Evolutionary conservation across 2,888 invertebrate genomes (phyloP).

Genomic region (Drosophila meridiana): DNA sequence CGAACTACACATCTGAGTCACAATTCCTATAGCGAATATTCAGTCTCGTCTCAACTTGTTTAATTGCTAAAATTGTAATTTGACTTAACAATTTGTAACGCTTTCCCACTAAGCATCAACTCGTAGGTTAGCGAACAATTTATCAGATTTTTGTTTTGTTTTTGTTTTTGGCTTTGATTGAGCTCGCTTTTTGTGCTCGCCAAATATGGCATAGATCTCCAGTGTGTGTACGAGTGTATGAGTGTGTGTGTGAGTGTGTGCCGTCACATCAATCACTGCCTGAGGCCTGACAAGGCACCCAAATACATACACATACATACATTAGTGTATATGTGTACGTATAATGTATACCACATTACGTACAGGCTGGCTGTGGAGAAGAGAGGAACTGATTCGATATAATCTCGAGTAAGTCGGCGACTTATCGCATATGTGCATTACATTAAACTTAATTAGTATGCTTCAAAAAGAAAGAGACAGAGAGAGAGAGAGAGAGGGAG

Average conservation of each 20-base stretch:
- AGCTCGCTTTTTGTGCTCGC: conserved; percentile 48
- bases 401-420: conserved; percentile 70
- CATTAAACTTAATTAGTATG: conserved; percentile 78
- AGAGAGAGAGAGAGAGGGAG: not conserved
- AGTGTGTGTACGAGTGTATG: conserved; percentile 1
- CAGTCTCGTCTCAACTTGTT: conserved; percentile 4
- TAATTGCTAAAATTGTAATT: conserved; percentile 39
- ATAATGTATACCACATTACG: conserved; percentile 14
- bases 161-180: conserved; percentile 9
- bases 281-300: conserved; percentile 66
- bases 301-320: conserved; percentile 50
- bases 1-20: not conserved
- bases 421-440: conserved; percentile 79
- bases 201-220: conserved; percentile 52
- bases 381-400: conserved; percentile 57
- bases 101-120: conserved; percentile 40
- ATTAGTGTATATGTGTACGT: not conserved
- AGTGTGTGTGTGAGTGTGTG: conserved; percentile 18
- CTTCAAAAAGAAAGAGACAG: conserved; percentile 25
- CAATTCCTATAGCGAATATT: not conserved
- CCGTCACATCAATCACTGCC: conserved; percentile 69
- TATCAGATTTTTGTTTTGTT: conserved; percentile 20
- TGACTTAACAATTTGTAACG: conserved; percentile 51
- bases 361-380: conserved; percentile 8
- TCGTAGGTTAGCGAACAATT: conserved; percentile 29